A percentile compares a stretch with the other conserved stretches of the same genome.
These are phyloP conservation scores for Scaptomyza montana DNA, from an alignment of 1,140 invertebrate genomes.

Conservation along the genomic window DNA sequence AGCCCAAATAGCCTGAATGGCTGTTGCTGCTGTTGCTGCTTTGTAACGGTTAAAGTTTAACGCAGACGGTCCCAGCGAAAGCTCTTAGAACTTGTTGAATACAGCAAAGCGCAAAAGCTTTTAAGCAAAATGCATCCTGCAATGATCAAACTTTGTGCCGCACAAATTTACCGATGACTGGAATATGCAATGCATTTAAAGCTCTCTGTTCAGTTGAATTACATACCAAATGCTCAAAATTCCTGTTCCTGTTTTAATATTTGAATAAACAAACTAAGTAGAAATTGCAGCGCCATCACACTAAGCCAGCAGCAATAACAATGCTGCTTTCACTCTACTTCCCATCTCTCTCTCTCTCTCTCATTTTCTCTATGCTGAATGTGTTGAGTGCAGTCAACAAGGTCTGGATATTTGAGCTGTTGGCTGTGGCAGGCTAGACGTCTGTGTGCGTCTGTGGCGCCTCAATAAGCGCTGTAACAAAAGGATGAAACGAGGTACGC, in stretches of 20 bases:
- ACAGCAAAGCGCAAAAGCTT: not conserved
- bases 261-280: conserved; percentile 4
- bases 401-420: too few species aligned
- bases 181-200: too few species aligned
- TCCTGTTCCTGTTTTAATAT: too few species aligned
- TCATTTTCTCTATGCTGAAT: not conserved
- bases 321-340: not conserved
- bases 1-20: not conserved
- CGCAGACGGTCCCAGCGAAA: not conserved
- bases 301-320: not conserved
- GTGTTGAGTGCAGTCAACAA: too few species aligned
- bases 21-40: not conserved
- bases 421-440: too few species aligned
- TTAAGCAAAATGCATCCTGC: not conserved
- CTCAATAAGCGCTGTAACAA: conserved; percentile 23
- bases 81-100: not conserved
- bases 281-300: not conserved
- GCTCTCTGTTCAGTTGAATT: not conserved
- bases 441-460: conserved; percentile 8
- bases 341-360: not conserved
- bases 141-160: too few species aligned
- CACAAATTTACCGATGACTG: too few species aligned
- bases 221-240: too few species aligned
- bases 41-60: not conserved
- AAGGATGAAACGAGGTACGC: conserved; percentile 18